Base-by-base conservation (phyloP, 2,888 invertebrate species). In the Xanthia icteritia region DNA sequence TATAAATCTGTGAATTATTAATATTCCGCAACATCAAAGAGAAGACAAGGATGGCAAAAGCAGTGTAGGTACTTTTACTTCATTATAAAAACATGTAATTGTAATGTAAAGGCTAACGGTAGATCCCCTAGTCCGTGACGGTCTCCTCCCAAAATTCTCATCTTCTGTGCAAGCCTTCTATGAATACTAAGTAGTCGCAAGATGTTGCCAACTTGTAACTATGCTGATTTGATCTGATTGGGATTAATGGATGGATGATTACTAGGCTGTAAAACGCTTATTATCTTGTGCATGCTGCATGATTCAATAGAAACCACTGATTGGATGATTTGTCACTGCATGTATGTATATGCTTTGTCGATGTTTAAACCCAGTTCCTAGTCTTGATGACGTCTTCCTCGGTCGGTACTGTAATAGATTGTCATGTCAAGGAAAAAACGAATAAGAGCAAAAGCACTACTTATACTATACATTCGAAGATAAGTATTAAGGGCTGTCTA, bases 161-260 rank as follows among this genome's bases (percentile, higher is more conserved):
- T 75, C 73, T 73, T 78, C 79, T 61, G 65, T 48, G 64, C 63
- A 51, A 65, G 48, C 54, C 66, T 77, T 39, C 48, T 67, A 65
- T 74, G 79, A 78, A 88, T 86, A 79, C 76, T 81, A 79, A 79
- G 73, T 73, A 67, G 68, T 71, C 39, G 39, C 67, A 58, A 77
- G 79, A 69, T 67, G 72, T 76, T 75, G 58, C 54, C 67, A 84
- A 69, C 56, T 81, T 82, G 75, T 84, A 81, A 84, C 78, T 73
- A 70, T 66, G 77, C 54, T 81, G 83, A 86, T 79, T 84, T 70
- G 74, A 75, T 86, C 79, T 71, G 83, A 84, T 84, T 82, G 86
- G 79, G 79, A 85, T 84, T 70, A 82, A 75, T 78, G 72, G 60
- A 75, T 70, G 54, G 67, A 85, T 72, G 77, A 74, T 72, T 77